phyloP scores from a whole-genome alignment of 1,140 invertebrate species.

The Ephestia elutella region DNA sequence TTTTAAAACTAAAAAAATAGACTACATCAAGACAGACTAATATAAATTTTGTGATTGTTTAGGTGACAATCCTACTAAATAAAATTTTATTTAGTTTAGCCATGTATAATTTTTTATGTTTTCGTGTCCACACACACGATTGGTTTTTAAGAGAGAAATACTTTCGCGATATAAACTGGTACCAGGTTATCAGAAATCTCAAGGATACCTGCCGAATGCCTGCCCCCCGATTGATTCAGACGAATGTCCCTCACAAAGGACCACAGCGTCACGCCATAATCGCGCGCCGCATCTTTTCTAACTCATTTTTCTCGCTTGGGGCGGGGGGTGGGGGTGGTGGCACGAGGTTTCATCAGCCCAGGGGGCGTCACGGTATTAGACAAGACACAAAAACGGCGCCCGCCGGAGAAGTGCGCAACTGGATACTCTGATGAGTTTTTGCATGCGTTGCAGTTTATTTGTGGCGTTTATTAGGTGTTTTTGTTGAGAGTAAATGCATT shows the following conservation, averaged over 20 bases:
- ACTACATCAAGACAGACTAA: too few relatives aligned
- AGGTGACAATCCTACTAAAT: too few relatives aligned
- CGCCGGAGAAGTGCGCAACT: conserved; percentile 59
- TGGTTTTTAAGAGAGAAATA: too few relatives aligned
- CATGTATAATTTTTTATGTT: too few relatives aligned
- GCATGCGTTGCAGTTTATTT: background rate
- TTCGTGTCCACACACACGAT: too few relatives aligned
- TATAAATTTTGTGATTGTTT: too few relatives aligned
- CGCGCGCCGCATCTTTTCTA: conserved; percentile 71
- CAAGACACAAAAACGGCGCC: conserved; percentile 71
- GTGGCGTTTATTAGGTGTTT: background rate
- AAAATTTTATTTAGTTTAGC: too few relatives aligned
- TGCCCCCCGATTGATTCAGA: conserved; percentile 60
- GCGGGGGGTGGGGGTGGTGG: conserved; percentile 31
- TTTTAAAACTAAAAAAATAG: too few relatives aligned
- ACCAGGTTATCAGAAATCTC: conserved; percentile 9
- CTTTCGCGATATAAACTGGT: background rate
- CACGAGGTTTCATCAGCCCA: conserved; percentile 48
- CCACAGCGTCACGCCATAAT: conserved; percentile 63
- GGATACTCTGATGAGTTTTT: conserved; percentile 43
- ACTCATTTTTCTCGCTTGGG: conserved; percentile 71
- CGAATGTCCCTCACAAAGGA: conserved; percentile 62
- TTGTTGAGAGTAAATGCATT: conserved; percentile 16
- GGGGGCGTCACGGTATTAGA: conserved; percentile 68
- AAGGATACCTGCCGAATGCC: background rate